phyloP scores from a whole-genome alignment of 92 coral and sea anemone species.

The Epizoanthus stellaris region DNA sequence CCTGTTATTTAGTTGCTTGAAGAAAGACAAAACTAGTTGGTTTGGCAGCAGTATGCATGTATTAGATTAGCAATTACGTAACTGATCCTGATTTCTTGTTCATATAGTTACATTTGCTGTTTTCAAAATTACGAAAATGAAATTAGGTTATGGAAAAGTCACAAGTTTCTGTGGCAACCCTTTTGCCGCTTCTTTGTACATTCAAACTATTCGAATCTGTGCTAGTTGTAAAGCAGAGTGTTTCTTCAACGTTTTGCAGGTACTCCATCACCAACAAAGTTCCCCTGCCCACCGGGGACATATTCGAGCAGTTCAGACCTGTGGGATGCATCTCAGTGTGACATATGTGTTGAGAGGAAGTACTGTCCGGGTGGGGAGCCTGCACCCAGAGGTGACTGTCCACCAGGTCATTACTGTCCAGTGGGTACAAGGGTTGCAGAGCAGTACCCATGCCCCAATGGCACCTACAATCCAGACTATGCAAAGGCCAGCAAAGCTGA shows the following conservation, averaged over 20 bases:
- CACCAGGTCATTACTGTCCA: conserved; percentile 97
- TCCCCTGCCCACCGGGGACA: conserved; percentile 97
- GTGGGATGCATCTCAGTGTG: conserved; percentile 91
- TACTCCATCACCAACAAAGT: conserved; percentile 95
- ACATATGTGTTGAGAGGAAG: conserved; percentile 80
- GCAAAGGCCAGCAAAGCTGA: conserved; percentile 70
- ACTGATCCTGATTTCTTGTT: too few relatives aligned
- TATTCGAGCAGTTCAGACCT: conserved; percentile 90
- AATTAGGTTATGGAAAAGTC: too few relatives aligned
- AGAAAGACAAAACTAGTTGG: too few relatives aligned
- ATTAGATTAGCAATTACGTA: too few relatives aligned
- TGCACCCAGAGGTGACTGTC: conserved; percentile 88
- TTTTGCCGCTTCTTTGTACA: not conserved
- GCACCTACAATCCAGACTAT: conserved; percentile 91
- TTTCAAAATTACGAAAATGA: too few relatives aligned
- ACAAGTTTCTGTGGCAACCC: not conserved
- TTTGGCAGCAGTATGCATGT: too few relatives aligned
- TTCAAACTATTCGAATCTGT: not conserved
- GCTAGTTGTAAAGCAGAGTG: not conserved
- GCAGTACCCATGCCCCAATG: conserved; percentile 93
- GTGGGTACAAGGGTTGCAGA: conserved; percentile 87
- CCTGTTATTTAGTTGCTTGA: too few relatives aligned
- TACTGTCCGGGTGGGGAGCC: conserved; percentile 99
- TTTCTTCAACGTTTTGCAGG: conserved; percentile 52
- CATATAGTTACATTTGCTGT: not conserved